These are phyloP conservation scores for Myripristis jacobus DNA, from an alignment of 2,797 vertebrate species.

Conservation along the genomic window DNA sequence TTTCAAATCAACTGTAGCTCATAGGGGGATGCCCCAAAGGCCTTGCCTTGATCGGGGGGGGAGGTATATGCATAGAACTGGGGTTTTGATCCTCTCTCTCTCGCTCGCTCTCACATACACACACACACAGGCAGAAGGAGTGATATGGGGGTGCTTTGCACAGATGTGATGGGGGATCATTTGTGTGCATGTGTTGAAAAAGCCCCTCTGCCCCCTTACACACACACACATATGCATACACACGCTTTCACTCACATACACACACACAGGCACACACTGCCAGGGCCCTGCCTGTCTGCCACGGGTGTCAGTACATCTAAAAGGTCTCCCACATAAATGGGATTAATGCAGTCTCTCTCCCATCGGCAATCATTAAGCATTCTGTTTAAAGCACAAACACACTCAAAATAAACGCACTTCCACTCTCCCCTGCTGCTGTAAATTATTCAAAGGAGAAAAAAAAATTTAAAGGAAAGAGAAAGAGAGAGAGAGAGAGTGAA, in stretches of 20 bases:
- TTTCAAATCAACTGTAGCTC: constrained; percentile 70
- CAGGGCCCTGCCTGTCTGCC: constrained; percentile 74
- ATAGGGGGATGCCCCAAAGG: constrained; percentile 74
- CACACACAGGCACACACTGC: constrained; percentile 45
- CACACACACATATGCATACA: constrained; percentile 1
- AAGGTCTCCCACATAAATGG: constrained; percentile 86
- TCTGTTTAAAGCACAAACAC: constrained; percentile 86
- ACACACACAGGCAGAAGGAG: constrained; percentile 44
- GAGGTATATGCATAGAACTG: constrained; percentile 70
- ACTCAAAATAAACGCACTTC: constrained; percentile 86
- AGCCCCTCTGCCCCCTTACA: constrained; percentile 28
- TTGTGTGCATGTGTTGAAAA: constrained; percentile 67
- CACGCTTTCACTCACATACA: constrained; percentile 32
- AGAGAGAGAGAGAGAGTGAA: constrained; percentile 59
- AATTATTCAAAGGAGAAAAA: constrained; percentile 85
- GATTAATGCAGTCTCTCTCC: constrained; percentile 86
- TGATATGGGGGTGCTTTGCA: constrained; percentile 68
- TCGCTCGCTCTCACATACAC: not conserved
- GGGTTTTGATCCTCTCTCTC: constrained; percentile 67
- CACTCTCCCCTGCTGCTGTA: constrained; percentile 80
- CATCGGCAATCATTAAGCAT: constrained; percentile 87
- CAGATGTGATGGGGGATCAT: constrained; percentile 74
- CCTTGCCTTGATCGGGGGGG: constrained; percentile 73
- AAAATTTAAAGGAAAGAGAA: constrained; percentile 73
- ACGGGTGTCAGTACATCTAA: constrained; percentile 85